Conservation (phyloP, 2,797 vertebrate genomes). For the Taeniopygia guttata region DNA sequence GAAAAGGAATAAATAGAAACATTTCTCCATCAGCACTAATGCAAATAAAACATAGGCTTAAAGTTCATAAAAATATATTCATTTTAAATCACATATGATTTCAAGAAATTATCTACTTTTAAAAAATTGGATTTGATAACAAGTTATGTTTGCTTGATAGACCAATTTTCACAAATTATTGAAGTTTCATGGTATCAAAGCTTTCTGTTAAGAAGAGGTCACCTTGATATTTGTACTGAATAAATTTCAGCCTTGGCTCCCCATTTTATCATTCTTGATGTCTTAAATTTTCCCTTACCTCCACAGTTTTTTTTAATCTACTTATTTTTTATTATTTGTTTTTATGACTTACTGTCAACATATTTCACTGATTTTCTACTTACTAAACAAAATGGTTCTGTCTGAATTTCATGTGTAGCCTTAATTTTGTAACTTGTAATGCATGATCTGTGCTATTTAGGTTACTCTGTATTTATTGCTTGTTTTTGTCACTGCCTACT, state of each 20-base stretch:
- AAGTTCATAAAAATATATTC: constrained; percentile 13
- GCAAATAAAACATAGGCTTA: constrained; percentile 6
- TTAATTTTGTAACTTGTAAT: constrained; percentile 58
- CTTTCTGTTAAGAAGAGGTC: neutral
- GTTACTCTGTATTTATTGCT: constrained; percentile 41
- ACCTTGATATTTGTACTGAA: constrained; percentile 34
- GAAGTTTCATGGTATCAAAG: neutral
- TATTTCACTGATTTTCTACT: constrained; percentile 56
- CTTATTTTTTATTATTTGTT: constrained; percentile 63
- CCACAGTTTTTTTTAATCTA: constrained; percentile 39
- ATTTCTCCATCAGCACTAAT: constrained; percentile 15
- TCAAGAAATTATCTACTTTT: neutral
- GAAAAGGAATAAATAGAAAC: constrained; percentile 42
- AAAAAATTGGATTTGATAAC: neutral
- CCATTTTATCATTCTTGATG: constrained; percentile 6
- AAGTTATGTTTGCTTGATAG: neutral
- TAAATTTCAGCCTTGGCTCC: constrained; percentile 9
- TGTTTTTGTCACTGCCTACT: constrained; percentile 9
- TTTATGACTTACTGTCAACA: constrained; percentile 59
- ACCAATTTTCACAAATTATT: neutral
- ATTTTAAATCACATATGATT: constrained; percentile 8
- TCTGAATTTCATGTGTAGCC: neutral
- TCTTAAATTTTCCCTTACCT: constrained; percentile 39
- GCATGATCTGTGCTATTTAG: neutral
- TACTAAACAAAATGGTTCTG: constrained; percentile 44